Evolutionary conservation across 2,888 invertebrate genomes (phyloP).

Genomic region (Chaitophorus viminalis): DNA sequence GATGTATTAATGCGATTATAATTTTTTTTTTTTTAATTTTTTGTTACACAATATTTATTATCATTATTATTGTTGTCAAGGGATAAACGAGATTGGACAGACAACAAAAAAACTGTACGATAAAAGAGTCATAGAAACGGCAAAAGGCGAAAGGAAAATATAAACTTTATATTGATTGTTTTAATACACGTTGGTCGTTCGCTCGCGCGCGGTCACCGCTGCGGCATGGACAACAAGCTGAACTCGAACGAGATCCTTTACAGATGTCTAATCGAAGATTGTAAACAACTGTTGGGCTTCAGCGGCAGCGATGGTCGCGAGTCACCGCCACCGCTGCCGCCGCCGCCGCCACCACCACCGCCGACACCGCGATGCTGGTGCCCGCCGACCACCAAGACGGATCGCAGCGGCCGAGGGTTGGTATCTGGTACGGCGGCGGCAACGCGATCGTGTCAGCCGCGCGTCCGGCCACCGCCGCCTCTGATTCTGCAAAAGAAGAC

Average conservation of each 20-base stretch:
- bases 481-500: background rate
- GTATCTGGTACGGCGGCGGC: background rate
- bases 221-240: background rate
- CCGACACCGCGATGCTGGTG: background rate
- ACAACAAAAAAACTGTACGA: no score
- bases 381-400: background rate
- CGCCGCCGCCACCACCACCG: background rate
- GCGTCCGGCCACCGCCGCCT: background rate
- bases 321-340: background rate
- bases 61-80: no score
- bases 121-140: no score
- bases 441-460: background rate
- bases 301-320: background rate
- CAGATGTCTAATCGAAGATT: background rate
- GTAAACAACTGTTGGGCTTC: background rate
- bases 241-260: background rate
- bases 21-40: no score
- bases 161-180: no score
- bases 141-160: no score
- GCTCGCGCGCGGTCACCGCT: no score
- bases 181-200: no score
- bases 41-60: no score
- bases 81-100: no score
- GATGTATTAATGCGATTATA: no score
- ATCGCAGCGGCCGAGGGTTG: background rate